These are phyloP conservation scores for Myotis vivesi DNA, from an alignment of 2,797 vertebrate species.

Conservation along the genomic window DNA sequence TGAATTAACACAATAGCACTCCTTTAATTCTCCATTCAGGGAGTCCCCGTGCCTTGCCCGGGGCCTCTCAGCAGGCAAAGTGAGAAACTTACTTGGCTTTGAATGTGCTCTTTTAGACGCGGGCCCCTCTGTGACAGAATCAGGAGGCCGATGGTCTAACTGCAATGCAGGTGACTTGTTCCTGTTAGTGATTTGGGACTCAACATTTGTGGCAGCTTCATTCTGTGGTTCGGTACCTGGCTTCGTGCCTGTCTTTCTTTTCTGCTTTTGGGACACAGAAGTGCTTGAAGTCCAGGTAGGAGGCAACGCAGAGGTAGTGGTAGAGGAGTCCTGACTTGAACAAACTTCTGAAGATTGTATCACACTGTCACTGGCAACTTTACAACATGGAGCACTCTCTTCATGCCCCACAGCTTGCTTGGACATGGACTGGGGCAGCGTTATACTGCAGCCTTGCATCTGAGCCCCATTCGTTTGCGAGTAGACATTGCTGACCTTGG, in stretches of 20 bases:
- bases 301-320: conserved; percentile 90
- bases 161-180: conserved; percentile 96
- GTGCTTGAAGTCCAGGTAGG: conserved; percentile 91
- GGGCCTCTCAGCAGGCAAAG: conserved; percentile 88
- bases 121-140: conserved; percentile 86
- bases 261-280: conserved; percentile 89
- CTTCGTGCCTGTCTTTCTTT: conserved; percentile 91
- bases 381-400: conserved; percentile 88
- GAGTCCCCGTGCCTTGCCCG: conserved; percentile 91
- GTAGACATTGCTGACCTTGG: conserved; percentile 94
- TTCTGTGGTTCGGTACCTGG: conserved; percentile 82
- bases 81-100: conserved; percentile 93
- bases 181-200: conserved; percentile 96
- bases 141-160: conserved; percentile 81
- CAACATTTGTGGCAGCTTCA: conserved; percentile 86
- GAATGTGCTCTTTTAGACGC: conserved; percentile 91
- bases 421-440: conserved; percentile 89
- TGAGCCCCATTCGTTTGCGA: conserved; percentile 97
- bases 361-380: conserved; percentile 84
- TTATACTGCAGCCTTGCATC: conserved; percentile 88
- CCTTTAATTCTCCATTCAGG: conserved; percentile 89
- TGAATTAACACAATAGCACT: conserved; percentile 84
- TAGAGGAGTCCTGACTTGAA: conserved; percentile 90
- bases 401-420: conserved; percentile 92
- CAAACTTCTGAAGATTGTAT: conserved; percentile 86